Percentiles rank a stretch among this genome's conserved stretches.
Evolutionary conservation across 2,113 vertebrate species (phyloP).

Genomic region (Pipa parva): DNA sequence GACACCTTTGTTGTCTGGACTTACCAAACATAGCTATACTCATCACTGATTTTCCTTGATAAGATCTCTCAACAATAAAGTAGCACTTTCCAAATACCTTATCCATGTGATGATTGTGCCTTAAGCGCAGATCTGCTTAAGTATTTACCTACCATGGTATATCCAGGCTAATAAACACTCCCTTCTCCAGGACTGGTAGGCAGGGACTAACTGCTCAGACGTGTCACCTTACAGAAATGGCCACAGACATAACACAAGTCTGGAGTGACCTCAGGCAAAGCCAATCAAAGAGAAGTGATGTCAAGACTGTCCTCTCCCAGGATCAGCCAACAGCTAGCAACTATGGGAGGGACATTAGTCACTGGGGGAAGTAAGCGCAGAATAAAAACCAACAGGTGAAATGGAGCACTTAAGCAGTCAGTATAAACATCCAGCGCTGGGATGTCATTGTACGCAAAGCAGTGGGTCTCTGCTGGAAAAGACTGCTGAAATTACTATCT

Average conservation of each 20-base stretch:
- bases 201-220: conserved; percentile 8
- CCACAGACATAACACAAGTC: conserved; percentile 29
- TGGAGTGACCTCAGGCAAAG: neutral
- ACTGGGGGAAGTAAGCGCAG: too few species aligned
- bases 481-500: too few species aligned
- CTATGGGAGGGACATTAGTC: neutral
- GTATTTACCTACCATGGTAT: conserved; percentile 23
- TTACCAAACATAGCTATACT: too few species aligned
- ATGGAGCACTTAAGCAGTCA: too few species aligned
- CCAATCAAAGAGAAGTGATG: conserved; percentile 1
- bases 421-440: too few species aligned
- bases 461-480: too few species aligned
- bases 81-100: neutral
- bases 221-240: conserved; percentile 33
- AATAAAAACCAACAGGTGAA: too few species aligned
- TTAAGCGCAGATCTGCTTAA: neutral
- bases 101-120: neutral
- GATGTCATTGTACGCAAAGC: too few species aligned
- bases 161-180: neutral
- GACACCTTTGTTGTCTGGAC: too few species aligned
- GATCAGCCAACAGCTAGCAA: neutral
- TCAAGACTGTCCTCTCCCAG: neutral
- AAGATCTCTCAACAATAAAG: too few species aligned
- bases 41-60: too few species aligned
- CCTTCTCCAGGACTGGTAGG: neutral